Evolutionary conservation across 2,888 invertebrate genomes (phyloP), one percentile per base, ranked within the genome.

Genomic region (Pycnomerus fuliginosus): DNA sequence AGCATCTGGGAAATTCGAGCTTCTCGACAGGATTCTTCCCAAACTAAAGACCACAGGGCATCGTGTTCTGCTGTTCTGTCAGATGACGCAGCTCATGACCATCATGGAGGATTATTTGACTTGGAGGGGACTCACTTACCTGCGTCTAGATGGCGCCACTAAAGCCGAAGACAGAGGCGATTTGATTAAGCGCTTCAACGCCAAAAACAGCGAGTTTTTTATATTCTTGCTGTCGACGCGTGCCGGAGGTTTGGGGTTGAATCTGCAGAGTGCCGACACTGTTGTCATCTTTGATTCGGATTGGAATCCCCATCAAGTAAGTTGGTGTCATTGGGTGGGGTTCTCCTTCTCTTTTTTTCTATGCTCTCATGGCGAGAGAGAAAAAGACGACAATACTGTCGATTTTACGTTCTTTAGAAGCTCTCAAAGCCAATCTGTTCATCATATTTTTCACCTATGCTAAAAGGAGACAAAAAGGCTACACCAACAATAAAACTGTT

Each of bases 71-170:
- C 84, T 99, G 48, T 99, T 99, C 79, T 99, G 97, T 84, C 99
- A 99, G 76, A 99, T 99, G 99, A 99, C 99, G 0, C 90, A 94
- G 64, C 83, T 96, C 55, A 98, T 99, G 97, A 96, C 93, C 41
- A 96, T 97, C 61, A 90, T 97, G 78, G 99, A 99, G 71, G 99
- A 99, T 75, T 99, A 96, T 70, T 80, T 99, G 33, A 83, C 87
- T 37, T 96, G 88, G 85, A 82, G 93, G 56, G 84, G 81, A 34
- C 95, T 92, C 73, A 83, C 82, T 51, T 98, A 98, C 69, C 78
- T 99, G 34, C 83, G 98, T 67, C 75, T 99, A 66, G 98, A 98
- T 73, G 99, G 99, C 68, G 94, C 94, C 60, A 99, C 98, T 2
- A 97, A 97, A 73, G 89, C 97, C 0, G 99, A 99, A 69, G 98